Base-by-base conservation (phyloP, 2,113 vertebrate genomes). In the Daphoenositta chrysoptera region DNA sequence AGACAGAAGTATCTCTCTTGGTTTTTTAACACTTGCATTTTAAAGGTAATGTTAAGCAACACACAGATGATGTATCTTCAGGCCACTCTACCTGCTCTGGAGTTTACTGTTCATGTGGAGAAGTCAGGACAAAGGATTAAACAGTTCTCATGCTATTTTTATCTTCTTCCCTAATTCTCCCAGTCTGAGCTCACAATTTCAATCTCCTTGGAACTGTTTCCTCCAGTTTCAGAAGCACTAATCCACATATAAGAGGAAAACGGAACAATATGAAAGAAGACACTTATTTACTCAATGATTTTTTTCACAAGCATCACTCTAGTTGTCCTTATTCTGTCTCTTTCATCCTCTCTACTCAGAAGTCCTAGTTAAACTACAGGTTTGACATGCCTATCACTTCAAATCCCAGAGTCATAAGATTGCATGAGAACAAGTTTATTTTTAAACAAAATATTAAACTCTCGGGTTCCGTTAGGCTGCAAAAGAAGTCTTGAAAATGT, bases 311-410 rank as follows among this genome's bases (percentile, higher is more conserved):
- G 65, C 60, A 56, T 58, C 72, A 93, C 56, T 70, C 45, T 24
- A 50, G 61, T 69, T 88, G 92, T 86, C 78, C 71, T 94, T 95
- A 90, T 89, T 97, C 81, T 92, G 77, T 91, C 88, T 90, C 66
- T 78, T 94, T 93, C 56, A 44, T 81, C 31, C 20, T 70, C 60
- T 64, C 44, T 70, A 37, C 33, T 83, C 35, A 60, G 56, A 77
- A 68, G 42, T 48, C 68, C 79, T 90, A 83, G 72, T 68, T 95
- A 93, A 94, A 86, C 35, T 86, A 30, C 31, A 89, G 42, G 71
- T 83, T 78, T 94, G 92, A 93, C 90, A 75, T 64, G 75, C 58
- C 81, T 77, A 88, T 94, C 79, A 70, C 50, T 86, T 94, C 85
- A 86, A 90, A 83, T 83, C 57, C 54, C 17, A 27, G 31, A 90